Base-by-base conservation (phyloP, 2,797 vertebrate species). In the Chaunax sp. region DNA sequence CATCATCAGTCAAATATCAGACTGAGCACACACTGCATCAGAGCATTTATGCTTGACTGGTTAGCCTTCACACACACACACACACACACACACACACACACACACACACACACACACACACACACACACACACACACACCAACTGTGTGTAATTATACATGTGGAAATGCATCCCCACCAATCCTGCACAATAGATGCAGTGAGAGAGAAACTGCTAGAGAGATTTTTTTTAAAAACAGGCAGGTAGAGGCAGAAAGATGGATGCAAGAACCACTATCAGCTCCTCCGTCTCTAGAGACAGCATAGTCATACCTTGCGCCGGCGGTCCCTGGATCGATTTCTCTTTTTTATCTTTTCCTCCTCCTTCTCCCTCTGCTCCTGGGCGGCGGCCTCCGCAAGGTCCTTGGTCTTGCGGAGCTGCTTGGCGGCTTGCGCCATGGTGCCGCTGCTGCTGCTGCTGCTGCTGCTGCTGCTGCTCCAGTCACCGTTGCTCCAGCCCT, bases 361-460 rank as follows among this genome's bases (percentile, higher is more conserved):
- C 89, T 99, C 98, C 92, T 97, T 98, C 91, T 98, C 97, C 86
- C 95, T 92, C 91, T 93, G 96, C 93, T 98, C 98, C 90, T 96
- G 94, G 86, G 96, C 94, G 91, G 96, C 97, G 87, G 96, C 96
- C 84, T 97, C 96, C 46, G 97, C 96, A 45, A 97, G 95, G 90
- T 98, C 97, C 94, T 98, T 98, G 92, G 96, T 97, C 92, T 98
- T 98, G 88, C 98, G 98, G 88, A 98, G 92, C 92, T 99, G 98
- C 86, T 98, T 99, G 75, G 98, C 98, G 47, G 98, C 98, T 92
- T 98, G 98, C 84, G 97, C 98, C 98, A 99, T 99, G 95, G 90
- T 93, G 87, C 85, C 80, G 69, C 86, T 84, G 79, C 83, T 86
- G 35, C 84, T 83, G 72, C 52, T 87, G 82, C 77, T 82, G 76